phyloP scores from a whole-genome alignment of 1,140 invertebrate species.

The Macrostomum lignano region DNA sequence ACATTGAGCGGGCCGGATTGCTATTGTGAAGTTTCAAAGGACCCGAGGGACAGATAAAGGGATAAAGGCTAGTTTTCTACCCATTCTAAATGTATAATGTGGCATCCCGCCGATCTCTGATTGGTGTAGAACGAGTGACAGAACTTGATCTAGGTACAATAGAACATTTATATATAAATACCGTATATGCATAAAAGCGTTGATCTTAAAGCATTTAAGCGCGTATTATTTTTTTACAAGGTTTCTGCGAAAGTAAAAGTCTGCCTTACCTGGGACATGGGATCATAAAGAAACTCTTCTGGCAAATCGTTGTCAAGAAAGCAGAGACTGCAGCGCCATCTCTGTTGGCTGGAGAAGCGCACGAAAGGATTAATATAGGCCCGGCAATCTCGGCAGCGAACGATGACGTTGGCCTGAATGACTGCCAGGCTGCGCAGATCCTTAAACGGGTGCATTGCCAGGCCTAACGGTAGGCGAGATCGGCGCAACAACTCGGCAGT shows the following conservation, averaged over 20 bases:
- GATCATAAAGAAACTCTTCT: conserved; percentile 89
- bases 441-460: conserved; percentile 91
- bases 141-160: no score
- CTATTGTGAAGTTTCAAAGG: no score
- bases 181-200: no score
- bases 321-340: conserved; percentile 97
- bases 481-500: conserved; percentile 68
- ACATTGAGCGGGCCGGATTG: no score
- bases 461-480: conserved; percentile 66
- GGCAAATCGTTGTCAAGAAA: conserved; percentile 86
- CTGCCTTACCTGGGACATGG: conserved; percentile 47
- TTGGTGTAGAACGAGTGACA: no score
- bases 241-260: no score
- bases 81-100: no score
- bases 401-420: conserved; percentile 78
- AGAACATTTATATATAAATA: no score
- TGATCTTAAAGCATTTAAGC: no score
- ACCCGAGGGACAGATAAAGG: no score
- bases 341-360: conserved; percentile 64
- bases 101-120: no score
- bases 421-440: conserved; percentile 81
- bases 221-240: conserved; percentile 1
- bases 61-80: no score
- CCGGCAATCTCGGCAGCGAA: conserved; percentile 70
- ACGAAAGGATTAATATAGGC: conserved; percentile 99